These are phyloP conservation scores for Halichondria panicea DNA, from an alignment of 37 sponge, comb jelly and placozoan species.

Conservation along the genomic window DNA sequence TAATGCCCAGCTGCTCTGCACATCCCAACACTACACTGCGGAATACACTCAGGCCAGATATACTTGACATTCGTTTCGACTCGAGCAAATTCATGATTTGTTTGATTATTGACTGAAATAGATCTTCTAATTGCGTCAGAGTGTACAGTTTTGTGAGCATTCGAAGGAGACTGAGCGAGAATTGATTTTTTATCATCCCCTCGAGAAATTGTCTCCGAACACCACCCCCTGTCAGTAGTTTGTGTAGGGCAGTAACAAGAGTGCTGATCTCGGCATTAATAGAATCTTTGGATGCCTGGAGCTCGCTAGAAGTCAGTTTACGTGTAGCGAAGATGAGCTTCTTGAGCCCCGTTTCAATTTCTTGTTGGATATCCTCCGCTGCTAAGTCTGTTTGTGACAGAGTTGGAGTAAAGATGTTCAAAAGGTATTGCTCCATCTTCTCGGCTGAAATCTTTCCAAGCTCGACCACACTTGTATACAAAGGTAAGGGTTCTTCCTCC, in stretches of 20 bases:
- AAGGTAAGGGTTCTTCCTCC: conserved; percentile 1
- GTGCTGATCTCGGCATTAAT: neutral
- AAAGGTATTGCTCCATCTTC: neutral
- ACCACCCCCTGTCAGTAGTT: neutral
- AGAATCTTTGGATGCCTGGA: neutral
- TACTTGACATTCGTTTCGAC: neutral
- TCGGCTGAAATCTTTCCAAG: neutral
- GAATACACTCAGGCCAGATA: neutral
- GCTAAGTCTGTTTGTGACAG: neutral
- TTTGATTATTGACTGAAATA: neutral
- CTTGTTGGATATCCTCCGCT: neutral
- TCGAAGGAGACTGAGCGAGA: conserved; percentile 6
- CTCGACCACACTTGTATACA: neutral
- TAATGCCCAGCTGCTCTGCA: conserved; percentile 16
- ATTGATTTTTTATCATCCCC: neutral
- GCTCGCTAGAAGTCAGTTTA: neutral
- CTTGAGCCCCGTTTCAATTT: neutral
- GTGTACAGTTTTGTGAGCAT: conserved; percentile 1
- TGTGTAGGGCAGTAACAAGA: neutral
- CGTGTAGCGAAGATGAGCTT: neutral
- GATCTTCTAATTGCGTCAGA: neutral
- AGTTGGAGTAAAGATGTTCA: conserved; percentile 17
- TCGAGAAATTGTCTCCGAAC: conserved; percentile 13
- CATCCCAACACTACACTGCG: conserved; percentile 19
- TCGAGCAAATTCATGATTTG: neutral